A percentile compares a stretch with the other conserved stretches of the same genome.
phyloP scores from a whole-genome alignment of 1,140 invertebrate genomes.

The Archegozetes longisetosus region DNA sequence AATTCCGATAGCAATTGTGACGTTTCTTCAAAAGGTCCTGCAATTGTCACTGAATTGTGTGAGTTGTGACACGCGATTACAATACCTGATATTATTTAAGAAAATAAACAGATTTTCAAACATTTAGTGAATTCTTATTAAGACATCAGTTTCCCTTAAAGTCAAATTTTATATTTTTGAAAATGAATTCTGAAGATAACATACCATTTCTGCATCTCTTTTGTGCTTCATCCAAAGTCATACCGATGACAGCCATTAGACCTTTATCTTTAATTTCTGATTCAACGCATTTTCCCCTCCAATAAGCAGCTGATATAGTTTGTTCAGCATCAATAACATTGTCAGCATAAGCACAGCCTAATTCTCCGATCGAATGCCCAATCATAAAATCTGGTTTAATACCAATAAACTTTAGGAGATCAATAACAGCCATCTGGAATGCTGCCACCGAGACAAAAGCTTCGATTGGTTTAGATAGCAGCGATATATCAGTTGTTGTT shows the following conservation, averaged over 20 bases:
- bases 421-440: slow-evolving; percentile 80
- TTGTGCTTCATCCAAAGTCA: slow-evolving; percentile 70
- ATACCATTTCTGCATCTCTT: no score
- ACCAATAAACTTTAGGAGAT: slow-evolving; percentile 56
- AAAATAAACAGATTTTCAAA: no score
- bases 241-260: slow-evolving; percentile 34
- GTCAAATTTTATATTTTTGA: no score
- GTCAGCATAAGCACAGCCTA: slow-evolving; percentile 93
- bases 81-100: no score
- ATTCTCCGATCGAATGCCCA: slow-evolving; percentile 86
- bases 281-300: slow-evolving; percentile 46
- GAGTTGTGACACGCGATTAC: slow-evolving; percentile 84
- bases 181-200: no score
- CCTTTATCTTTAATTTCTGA: slow-evolving; percentile 26
- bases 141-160: no score
- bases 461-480: slow-evolving; percentile 47
- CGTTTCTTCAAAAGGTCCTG: slow-evolving; percentile 57
- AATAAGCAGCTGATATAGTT: slow-evolving; percentile 69
- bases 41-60: slow-evolving; percentile 76
- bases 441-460: slow-evolving; percentile 82
- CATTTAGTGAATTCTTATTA: no score
- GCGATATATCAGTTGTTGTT: slow-evolving; percentile 47
- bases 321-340: slow-evolving; percentile 81
- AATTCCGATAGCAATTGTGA: slow-evolving; percentile 53
- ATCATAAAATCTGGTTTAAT: slow-evolving; percentile 80